Evolutionary conservation across 1,140 invertebrate species (phyloP), one percentile per base, ranked within the genome.

Genomic region (Homarus americanus): DNA sequence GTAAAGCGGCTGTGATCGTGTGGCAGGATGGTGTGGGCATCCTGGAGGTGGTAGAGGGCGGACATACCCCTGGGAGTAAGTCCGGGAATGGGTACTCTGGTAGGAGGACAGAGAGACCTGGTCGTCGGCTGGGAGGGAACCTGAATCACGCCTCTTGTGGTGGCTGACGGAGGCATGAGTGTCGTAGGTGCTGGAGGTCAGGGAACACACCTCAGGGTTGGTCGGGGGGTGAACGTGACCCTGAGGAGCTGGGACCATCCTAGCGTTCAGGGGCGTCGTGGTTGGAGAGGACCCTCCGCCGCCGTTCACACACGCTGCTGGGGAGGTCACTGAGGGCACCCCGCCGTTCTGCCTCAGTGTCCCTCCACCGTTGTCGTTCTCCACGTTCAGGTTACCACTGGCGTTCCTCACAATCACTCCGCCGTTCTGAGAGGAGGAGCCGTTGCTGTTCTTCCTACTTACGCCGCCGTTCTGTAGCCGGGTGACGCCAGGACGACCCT

Each of bases 21-120:
- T 0, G 24, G 76, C 34, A 2, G 87, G 73, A 38, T 90, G 73
- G 87, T 90, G 44, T 0, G 87, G 87, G 49, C 87, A 90, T 7
- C 87, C 87, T 2, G 87, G 58, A 28, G 87, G 87, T 32, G 87
- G 87, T 24, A 82, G 69, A 28, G 87, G 87, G n/a, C 87, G 79
- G 69, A 82, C 73, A n/a, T 90, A 90, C 10, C 87, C 87, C 58
- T 90, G 87, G 66, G 87, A 90, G 66, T 66, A 83, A n/a, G 87
- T 90, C 44, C 87, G 87, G 34, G 87, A 90, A 36, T 90, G 87
- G 73, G 24, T 90, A 20, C 79, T 82, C 32, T 90, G 87, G 36
- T 83, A 90, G 24, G 87, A 90, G 0, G 80, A 66, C 3, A 90
- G 44, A n/a, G 87, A 90, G 0, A 90, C 75, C 63, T 89, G 85